phyloP scores from a whole-genome alignment of 2,888 invertebrate genomes.

The Epirrhoe tristata region DNA sequence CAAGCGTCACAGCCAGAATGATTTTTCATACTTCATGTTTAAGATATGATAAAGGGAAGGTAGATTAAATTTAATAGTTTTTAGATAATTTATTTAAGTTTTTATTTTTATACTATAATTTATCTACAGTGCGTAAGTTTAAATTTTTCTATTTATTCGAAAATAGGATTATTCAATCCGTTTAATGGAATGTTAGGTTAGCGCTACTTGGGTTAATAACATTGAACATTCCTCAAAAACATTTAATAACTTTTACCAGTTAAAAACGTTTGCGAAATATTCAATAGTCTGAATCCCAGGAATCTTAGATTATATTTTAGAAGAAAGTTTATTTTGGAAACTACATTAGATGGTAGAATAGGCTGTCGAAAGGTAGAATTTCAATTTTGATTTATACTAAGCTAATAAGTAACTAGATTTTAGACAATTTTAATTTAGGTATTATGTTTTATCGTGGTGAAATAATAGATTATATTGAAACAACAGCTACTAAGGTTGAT shows the following conservation, averaged over 20 bases:
- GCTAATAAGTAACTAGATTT: slow-evolving; percentile 73
- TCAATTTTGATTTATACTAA: slow-evolving; percentile 78
- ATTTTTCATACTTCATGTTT: slow-evolving; percentile 79
- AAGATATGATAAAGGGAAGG: slow-evolving; percentile 79
- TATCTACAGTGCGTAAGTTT: slow-evolving; percentile 83
- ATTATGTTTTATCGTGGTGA: slow-evolving; percentile 43
- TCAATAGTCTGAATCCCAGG: slow-evolving; percentile 55
- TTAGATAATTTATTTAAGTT: slow-evolving; percentile 65
- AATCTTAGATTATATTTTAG: slow-evolving; percentile 81
- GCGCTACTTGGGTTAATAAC: slow-evolving; percentile 64
- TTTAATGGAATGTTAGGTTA: slow-evolving; percentile 78
- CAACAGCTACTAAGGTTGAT: slow-evolving; percentile 47
- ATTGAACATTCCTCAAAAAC: slow-evolving; percentile 46
- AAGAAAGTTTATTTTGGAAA: slow-evolving; percentile 78
- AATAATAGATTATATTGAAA: slow-evolving; percentile 27
- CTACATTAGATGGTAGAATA: slow-evolving; percentile 77
- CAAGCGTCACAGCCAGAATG: slow-evolving; percentile 84
- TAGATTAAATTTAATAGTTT: slow-evolving; percentile 66
- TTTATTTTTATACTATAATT: slow-evolving; percentile 74
- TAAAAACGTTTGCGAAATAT: slow-evolving; percentile 12
- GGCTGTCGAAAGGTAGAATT: slow-evolving; percentile 70
- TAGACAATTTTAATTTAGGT: slow-evolving; percentile 50
- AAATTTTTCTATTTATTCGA: slow-evolving; percentile 76
- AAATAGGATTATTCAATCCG: slow-evolving; percentile 69
- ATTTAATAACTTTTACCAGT: not conserved